Evolutionary conservation across 2,888 invertebrate genomes (phyloP).

Genomic region (Linnaemya tessellans): DNA sequence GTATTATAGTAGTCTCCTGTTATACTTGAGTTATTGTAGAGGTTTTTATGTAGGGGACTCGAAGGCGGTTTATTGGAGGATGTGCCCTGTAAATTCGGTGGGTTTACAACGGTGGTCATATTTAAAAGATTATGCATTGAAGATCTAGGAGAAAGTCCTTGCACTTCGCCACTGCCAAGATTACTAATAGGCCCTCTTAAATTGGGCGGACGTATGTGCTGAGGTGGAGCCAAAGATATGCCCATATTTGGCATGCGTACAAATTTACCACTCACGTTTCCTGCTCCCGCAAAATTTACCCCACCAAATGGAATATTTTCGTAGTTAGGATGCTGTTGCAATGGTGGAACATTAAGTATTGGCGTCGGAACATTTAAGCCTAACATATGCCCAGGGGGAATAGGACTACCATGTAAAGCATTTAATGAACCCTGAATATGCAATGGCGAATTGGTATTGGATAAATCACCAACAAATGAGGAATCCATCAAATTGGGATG

Average conservation of each 20-base stretch:
- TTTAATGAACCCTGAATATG: constrained; percentile 58
- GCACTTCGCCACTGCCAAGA: constrained; percentile 45
- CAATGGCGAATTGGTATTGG: constrained; percentile 59
- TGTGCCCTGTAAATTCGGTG: constrained; percentile 72
- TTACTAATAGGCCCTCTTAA: constrained; percentile 63
- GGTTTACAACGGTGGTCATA: constrained; percentile 71
- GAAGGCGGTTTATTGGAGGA: constrained; percentile 60
- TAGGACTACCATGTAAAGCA: constrained; percentile 59
- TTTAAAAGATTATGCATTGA: constrained; percentile 67
- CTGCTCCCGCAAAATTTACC: constrained; percentile 45
- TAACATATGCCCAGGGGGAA: constrained; percentile 57
- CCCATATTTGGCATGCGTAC: constrained; percentile 60
- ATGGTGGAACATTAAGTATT: constrained; percentile 58
- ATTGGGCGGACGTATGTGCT: constrained; percentile 53
- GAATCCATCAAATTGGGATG: constrained; percentile 59
- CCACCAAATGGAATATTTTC: constrained; percentile 56
- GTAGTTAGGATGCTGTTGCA: constrained; percentile 53
- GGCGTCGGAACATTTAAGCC: constrained; percentile 45
- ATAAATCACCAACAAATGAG: constrained; percentile 53
- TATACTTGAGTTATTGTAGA: constrained; percentile 59
- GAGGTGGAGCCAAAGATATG: constrained; percentile 44
- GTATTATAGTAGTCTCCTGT: constrained; percentile 55
- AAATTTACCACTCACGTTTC: constrained; percentile 47
- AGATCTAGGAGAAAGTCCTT: constrained; percentile 66
- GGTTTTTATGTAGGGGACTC: constrained; percentile 64